A percentile compares a stretch with the other conserved stretches of the same genome.
These are phyloP conservation scores for Staurois parvus DNA, from an alignment of 2,797 vertebrate species.

Conservation along the genomic window DNA sequence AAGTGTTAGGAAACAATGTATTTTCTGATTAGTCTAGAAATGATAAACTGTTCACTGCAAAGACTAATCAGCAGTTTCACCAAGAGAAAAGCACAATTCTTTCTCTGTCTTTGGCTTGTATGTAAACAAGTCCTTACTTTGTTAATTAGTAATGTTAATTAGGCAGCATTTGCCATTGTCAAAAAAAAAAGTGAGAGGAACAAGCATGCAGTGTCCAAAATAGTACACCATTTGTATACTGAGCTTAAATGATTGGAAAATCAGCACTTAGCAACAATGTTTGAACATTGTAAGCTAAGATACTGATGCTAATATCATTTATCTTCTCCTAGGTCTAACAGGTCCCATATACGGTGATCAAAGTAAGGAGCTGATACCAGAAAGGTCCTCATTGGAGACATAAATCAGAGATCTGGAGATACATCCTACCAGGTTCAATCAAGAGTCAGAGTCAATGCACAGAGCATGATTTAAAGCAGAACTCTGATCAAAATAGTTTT, in stretches of 20 bases:
- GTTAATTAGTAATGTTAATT: constrained; percentile 48
- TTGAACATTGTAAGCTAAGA: neutral
- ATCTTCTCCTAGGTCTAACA: too few relatives aligned
- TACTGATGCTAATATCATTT: neutral
- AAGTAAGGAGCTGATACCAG: too few relatives aligned
- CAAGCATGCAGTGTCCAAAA: neutral
- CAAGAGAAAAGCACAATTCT: constrained; percentile 69
- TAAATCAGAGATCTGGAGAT: too few relatives aligned
- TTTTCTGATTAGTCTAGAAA: constrained; percentile 78
- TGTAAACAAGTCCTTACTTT: constrained; percentile 63
- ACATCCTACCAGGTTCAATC: too few relatives aligned
- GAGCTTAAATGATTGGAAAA: neutral
- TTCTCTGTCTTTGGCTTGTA: constrained; percentile 65
- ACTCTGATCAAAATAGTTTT: too few relatives aligned
- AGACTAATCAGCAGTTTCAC: constrained; percentile 73
- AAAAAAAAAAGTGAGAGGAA: constrained; percentile 19
- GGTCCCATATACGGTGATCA: too few relatives aligned
- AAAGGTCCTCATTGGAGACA: too few relatives aligned
- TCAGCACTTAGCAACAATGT: neutral
- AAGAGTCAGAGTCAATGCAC: too few relatives aligned
- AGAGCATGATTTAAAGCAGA: too few relatives aligned
- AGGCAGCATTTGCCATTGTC: constrained; percentile 18
- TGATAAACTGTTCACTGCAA: constrained; percentile 78
- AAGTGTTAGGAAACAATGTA: constrained; percentile 70
- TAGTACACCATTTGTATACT: neutral